Base-by-base conservation (phyloP, 2,888 invertebrate genomes). In the Iselma pallidipennis region DNA sequence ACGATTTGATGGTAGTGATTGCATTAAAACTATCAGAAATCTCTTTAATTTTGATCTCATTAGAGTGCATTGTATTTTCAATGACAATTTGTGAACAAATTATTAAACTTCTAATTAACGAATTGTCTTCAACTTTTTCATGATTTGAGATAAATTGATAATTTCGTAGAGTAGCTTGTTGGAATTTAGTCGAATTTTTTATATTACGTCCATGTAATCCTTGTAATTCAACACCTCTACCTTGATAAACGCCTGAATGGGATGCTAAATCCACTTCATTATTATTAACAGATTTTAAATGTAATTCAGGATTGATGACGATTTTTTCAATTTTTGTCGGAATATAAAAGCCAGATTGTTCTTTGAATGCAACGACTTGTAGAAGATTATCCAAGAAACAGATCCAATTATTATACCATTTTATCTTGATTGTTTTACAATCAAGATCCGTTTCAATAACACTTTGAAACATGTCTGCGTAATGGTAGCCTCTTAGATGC, bases 121-220 rank as follows among this genome's bases (percentile, higher is more conserved):
- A 19, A 37, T 63, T 37, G 1, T 31, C 21, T 45, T 60, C 60
- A 14, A 31, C 23, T 12, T 59, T 25, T 26, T 54, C 42, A 19
- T 28, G n/a, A 45, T 66, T 56, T 19, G 91, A 85, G 10, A 91
- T 74, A 74, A 92, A 92, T 53, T 83, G 82, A 74, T 89, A 89
- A 77, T 86, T 87, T 75, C 93, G 92, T n/a, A 92, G 79, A 0
- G 89, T 86, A 1, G 92, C 91, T 12, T 88, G 23, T 89, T 86
- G n/a, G 88, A 87, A 57, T 86, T 81, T 28, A 86, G 85, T 68
- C 87, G 7, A 28, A 7, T 28, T 84, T 2, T 91, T 87, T 28
- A 92, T 90, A 0, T 89, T 85, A 55, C 89, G 90, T 0, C 91
- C 90, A 71, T 90, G 88, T 0, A 93, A 82, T 7, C 91, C 92